Evolutionary conservation across 1,140 invertebrate genomes (phyloP), one percentile per base, ranked within the genome.

Genomic region (Arion vulgaris): DNA sequence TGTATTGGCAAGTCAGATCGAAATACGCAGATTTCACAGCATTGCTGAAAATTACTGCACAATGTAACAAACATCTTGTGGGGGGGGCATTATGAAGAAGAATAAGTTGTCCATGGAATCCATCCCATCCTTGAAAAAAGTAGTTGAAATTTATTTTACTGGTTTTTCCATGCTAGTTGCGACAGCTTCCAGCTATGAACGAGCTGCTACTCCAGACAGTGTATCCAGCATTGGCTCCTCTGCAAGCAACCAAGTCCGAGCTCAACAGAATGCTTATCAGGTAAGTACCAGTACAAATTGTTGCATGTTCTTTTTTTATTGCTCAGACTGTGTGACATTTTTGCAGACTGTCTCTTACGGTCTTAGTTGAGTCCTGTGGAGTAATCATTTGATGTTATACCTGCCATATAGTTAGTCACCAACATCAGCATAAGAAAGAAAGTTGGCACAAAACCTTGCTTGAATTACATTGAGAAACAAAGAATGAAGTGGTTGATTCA

Each of bases 221-320:
- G 83, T 90, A 32, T 90, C 90, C 17, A 91, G 90, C 84, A 83
- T 88, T 81, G 88, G 90, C 23, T 91, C 90, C 36, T 87, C 90
- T 15, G 80, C 87, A 38, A 89, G 87, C 71, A 83, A 84, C 62
- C 81, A 85, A 73, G 73, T 78, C 17, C 77, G 81, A 49, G 82
- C 62, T 49, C 87, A 86, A 76, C 88, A 88, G 76, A 85, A 85
- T 57, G 72, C 28, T 23, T 84, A 83, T 62, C 84, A 86, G 66
- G 81, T 78, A 49, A 73, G 53, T 71, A 72, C 34, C 45, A 4
- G 11, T n/a, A n/a, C n/a, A n/a, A n/a, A n/a, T n/a, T n/a, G n/a
- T n/a, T n/a, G n/a, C n/a, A n/a, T 68, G 7, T 11, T 28, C 26
- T 68, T 9, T 26, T n/a, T 68, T 9, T 68, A 26, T 68, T 26